Percentiles rank a stretch among this genome's conserved stretches.
Conservation (phyloP, 2,888 invertebrate species). For the Dione vanillae region DNA sequence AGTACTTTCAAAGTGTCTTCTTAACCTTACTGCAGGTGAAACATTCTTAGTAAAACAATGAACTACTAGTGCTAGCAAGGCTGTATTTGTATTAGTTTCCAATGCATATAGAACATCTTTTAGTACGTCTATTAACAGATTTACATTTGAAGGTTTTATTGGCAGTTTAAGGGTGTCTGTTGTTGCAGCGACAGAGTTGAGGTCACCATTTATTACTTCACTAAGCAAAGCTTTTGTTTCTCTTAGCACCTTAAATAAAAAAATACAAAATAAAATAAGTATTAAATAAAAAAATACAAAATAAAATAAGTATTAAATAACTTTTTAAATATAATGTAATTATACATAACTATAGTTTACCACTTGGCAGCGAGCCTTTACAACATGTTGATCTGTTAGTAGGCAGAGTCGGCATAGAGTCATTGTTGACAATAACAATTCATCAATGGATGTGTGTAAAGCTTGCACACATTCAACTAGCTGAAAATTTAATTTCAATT, state of each 20-base stretch:
- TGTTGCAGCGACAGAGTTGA: conserved; percentile 75
- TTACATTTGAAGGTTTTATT: conserved; percentile 75
- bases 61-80: conserved; percentile 83
- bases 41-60: conserved; percentile 66
- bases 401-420: conserved; percentile 73
- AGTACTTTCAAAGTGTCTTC: conserved; percentile 58
- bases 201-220: conserved; percentile 71
- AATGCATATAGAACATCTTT: conserved; percentile 86
- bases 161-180: conserved; percentile 67
- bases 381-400: conserved; percentile 70
- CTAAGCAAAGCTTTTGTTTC: conserved; percentile 75
- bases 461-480: conserved; percentile 65
- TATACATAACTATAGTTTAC: conserved; percentile 57
- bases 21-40: conserved; percentile 64
- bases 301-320: too few species aligned
- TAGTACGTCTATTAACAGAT: conserved; percentile 84
- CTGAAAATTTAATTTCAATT: conserved; percentile 56
- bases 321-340: too few species aligned
- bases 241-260: conserved; percentile 76
- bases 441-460: conserved; percentile 72
- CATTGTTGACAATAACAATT: conserved; percentile 74
- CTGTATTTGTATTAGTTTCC: conserved; percentile 87
- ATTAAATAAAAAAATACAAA: conserved; percentile 54
- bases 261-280: background rate
- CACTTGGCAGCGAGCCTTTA: conserved; percentile 83